Percentiles rank a stretch among this genome's conserved stretches.
Evolutionary conservation across 1,140 invertebrate genomes (phyloP).

Genomic region (Cydia strobilella): DNA sequence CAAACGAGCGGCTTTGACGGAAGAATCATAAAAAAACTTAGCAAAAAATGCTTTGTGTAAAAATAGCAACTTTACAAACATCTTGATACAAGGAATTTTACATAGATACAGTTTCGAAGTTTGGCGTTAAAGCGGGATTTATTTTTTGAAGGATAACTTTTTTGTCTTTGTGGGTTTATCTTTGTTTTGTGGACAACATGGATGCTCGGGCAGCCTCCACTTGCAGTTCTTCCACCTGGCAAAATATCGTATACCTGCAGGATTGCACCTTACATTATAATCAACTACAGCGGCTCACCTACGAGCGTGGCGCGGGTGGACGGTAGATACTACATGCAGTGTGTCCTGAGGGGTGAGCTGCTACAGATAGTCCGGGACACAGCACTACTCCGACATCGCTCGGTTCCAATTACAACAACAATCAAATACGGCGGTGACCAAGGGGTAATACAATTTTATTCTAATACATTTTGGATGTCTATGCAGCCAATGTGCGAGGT

Average conservation of each 20-base stretch:
- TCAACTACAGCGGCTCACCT: constrained; percentile 74
- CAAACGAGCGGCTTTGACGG: constrained; percentile 66
- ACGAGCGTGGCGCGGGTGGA: constrained; percentile 57
- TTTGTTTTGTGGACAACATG: constrained; percentile 80
- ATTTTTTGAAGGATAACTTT: constrained; percentile 77
- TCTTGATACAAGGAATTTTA: constrained; percentile 71
- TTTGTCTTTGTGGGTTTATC: constrained; percentile 77
- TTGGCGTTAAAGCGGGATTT: constrained; percentile 72
- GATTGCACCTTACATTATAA: constrained; percentile 79
- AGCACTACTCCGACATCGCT: constrained; percentile 21
- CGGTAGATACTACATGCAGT: constrained; percentile 62
- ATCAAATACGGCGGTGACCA: neutral
- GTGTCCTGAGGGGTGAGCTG: constrained; percentile 42
- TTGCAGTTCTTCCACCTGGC: constrained; percentile 88
- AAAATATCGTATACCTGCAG: constrained; percentile 89
- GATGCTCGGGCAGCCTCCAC: constrained; percentile 82
- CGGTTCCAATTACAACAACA: constrained; percentile 23
- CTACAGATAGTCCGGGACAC: constrained; percentile 23
- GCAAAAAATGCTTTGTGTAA: constrained; percentile 71
- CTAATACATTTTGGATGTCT: neutral
- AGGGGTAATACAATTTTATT: constrained; percentile 11
- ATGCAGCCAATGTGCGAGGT: neutral
- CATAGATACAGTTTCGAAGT: constrained; percentile 66
- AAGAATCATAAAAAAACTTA: constrained; percentile 65
- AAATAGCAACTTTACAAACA: constrained; percentile 78